Evolutionary conservation across 2,113 vertebrate species (phyloP), one percentile per base, ranked within the genome.

Genomic region (Ameiurus melas): DNA sequence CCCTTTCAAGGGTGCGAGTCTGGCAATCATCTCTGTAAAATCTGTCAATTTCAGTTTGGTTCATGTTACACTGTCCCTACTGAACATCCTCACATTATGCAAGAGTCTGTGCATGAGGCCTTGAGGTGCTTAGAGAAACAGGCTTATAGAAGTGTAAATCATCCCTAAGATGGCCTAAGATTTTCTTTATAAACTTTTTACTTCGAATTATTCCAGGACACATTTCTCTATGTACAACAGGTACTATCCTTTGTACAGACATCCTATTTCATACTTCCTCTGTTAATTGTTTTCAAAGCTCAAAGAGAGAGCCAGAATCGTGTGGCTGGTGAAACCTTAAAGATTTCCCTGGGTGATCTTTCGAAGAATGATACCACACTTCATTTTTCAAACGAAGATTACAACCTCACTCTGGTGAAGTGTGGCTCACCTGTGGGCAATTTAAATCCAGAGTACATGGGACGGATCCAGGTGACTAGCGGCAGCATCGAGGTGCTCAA

Each of bases 301-400:
- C 92, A 75, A 64, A 78, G 0, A 13, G 66, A 85, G 17, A 85
- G 62, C 27, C 4, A 85, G 16, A 86, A 93, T 43, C 55, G 92
- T 53, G 19, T 94, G 0, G 84, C 90, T 36, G 94, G 93, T 53
- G 92, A 93, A 80, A 91, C 43, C 55, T 90, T 95, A 3, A 53
- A 0, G 27, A 88, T 95, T 78, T 58, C 78, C 0, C 87, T 94
- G 71, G 88, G 90, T 43, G 93, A 93, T 47, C 57, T 93, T 10
- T 17, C 83, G 30, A 19, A 62, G 16, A 20, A 25, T 0, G 83
- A 93, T 0, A 89, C 91, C 6, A 2, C 5, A 0, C 93, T 95
- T 22, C 0, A 0, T 51, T 95, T 94, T 87, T 64, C 85, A 36
- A 90, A 84, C 4, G 62, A 88, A 0, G 2, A 20, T 53, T 85